phyloP scores from a whole-genome alignment of 2,888 invertebrate genomes.

The Tetrapedia diversipes region DNA sequence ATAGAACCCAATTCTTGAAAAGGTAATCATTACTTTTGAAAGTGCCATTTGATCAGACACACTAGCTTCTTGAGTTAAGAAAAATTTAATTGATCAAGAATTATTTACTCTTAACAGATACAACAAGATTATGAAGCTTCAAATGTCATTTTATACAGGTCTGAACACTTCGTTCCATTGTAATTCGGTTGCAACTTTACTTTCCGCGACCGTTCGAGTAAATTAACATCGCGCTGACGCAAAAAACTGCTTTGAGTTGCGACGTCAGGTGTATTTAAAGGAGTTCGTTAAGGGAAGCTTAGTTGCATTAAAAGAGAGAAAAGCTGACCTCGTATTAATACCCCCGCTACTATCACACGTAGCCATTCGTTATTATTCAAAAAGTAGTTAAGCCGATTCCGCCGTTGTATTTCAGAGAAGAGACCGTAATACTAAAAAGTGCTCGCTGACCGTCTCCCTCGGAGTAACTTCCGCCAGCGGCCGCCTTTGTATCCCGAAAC shows the following conservation, averaged over 20 bases:
- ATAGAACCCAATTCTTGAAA: no score
- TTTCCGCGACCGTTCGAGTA: no score
- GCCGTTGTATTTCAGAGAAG: slow-evolving; percentile 52
- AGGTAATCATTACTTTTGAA: no score
- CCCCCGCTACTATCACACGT: slow-evolving; percentile 24
- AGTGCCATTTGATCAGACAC: no score
- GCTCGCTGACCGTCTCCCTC: slow-evolving; percentile 53
- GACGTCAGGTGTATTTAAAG: neutral
- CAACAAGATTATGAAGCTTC: no score
- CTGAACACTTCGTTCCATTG: no score
- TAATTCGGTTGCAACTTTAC: no score
- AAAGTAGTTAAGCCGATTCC: slow-evolving; percentile 77
- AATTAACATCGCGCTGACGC: neutral
- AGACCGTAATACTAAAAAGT: slow-evolving; percentile 66
- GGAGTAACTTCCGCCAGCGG: slow-evolving; percentile 45
- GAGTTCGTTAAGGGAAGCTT: slow-evolving; percentile 24
- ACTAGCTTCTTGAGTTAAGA: no score
- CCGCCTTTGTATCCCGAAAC: slow-evolving; percentile 60
- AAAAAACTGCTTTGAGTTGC: neutral
- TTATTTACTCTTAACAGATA: no score
- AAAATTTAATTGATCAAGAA: no score
- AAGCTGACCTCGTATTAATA: slow-evolving; percentile 37
- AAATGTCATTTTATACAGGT: no score
- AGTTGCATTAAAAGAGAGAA: slow-evolving; percentile 31
- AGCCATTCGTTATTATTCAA: slow-evolving; percentile 68